These are phyloP conservation scores for Sebastes jordani DNA, from an alignment of 2,797 vertebrate species.

Conservation along the genomic window DNA sequence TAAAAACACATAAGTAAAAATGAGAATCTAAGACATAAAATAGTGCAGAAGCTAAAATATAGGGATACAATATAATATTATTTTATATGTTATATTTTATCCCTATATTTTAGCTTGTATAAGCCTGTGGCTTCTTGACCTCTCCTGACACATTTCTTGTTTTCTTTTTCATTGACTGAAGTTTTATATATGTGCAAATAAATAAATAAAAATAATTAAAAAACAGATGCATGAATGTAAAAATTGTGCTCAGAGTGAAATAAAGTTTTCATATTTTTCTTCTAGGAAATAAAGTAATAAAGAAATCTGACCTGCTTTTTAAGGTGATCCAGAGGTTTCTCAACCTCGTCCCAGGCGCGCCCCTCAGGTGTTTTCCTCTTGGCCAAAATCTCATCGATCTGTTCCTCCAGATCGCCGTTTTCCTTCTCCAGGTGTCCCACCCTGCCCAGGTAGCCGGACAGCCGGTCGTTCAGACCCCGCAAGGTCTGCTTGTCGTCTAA, in stretches of 20 bases:
- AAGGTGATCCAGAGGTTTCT: constrained; percentile 73
- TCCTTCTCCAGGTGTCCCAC: constrained; percentile 74
- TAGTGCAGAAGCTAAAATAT: too few relatives aligned
- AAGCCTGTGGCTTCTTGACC: too few relatives aligned
- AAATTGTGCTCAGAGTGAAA: not conserved
- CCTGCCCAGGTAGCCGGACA: constrained; percentile 72
- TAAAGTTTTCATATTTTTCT: not conserved
- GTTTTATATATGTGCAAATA: too few relatives aligned
- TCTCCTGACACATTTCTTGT: too few relatives aligned
- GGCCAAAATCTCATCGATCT: constrained; percentile 71
- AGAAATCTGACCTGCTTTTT: constrained; percentile 74
- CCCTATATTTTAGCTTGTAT: too few relatives aligned
- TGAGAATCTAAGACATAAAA: too few relatives aligned
- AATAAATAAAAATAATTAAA: too few relatives aligned
- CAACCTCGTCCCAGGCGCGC: constrained; percentile 78
- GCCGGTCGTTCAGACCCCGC: constrained; percentile 77
- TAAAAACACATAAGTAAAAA: too few relatives aligned
- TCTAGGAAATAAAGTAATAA: not conserved
- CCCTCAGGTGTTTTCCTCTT: constrained; percentile 59
- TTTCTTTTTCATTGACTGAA: too few relatives aligned
- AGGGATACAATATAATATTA: too few relatives aligned
- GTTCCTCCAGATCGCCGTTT: constrained; percentile 67
- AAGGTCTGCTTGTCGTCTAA: constrained; percentile 75
- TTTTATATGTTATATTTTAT: too few relatives aligned
- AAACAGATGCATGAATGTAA: not conserved